Evolutionary conservation across 2,113 vertebrate species (phyloP).

Genomic region (Corythornis madagascariensis): DNA sequence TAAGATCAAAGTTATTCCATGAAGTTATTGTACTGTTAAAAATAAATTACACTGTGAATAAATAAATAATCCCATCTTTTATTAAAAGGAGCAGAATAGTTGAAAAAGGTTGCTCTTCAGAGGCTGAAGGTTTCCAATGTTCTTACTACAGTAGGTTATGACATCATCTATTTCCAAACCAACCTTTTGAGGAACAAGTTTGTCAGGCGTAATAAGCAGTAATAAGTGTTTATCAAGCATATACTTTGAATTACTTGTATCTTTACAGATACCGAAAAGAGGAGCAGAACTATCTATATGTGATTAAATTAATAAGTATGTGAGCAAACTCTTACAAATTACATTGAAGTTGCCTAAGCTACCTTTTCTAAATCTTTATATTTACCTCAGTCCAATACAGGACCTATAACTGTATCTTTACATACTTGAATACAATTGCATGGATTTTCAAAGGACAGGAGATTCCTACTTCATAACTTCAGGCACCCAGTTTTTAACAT

Average conservation of each 20-base stretch:
- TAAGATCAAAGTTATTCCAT: constrained; percentile 36
- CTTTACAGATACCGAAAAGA: neutral
- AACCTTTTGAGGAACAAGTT: neutral
- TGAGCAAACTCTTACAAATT: neutral
- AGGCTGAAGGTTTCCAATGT: neutral
- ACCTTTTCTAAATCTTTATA: neutral
- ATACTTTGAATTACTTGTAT: neutral
- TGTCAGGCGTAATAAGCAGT: neutral
- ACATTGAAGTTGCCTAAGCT: neutral
- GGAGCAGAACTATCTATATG: neutral
- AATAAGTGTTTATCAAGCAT: neutral
- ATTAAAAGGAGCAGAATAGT: neutral
- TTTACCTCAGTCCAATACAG: neutral
- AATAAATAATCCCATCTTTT: constrained; percentile 7
- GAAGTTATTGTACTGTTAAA: neutral
- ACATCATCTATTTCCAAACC: neutral
- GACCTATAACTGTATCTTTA: neutral
- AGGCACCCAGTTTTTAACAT: neutral
- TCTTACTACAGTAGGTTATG: neutral
- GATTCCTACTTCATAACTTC: neutral
- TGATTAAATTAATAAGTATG: neutral
- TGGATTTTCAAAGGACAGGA: neutral
- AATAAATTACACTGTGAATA: neutral
- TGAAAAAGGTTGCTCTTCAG: neutral
- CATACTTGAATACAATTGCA: neutral